Conservation (phyloP, 2,888 invertebrate genomes). For the Electrophaes corylata region DNA sequence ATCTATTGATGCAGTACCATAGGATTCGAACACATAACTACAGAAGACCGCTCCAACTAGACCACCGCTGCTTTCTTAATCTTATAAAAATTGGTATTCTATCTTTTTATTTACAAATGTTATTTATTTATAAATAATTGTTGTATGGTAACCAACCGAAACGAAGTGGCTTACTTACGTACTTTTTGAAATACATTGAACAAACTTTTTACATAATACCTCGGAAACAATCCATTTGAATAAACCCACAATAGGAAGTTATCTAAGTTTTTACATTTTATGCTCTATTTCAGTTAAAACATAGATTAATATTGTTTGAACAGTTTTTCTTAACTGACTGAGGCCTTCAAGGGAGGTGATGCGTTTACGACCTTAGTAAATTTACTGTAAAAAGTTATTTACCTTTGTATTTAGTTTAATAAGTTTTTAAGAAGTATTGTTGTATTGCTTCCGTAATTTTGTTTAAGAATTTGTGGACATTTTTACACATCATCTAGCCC, state of each 20-base stretch:
- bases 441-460: not conserved
- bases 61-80: not conserved
- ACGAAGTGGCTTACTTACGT: not conserved
- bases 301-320: slow-evolving; percentile 4
- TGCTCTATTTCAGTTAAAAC: slow-evolving; percentile 24
- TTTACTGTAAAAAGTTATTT: slow-evolving; percentile 14
- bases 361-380: slow-evolving; percentile 25
- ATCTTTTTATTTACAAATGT: no score
- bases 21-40: no score
- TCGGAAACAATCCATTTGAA: slow-evolving; percentile 12
- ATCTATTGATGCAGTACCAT: no score
- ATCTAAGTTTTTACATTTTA: slow-evolving; percentile 15
- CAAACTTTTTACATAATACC: slow-evolving; percentile 9
- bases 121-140: no score
- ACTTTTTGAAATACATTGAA: not conserved
- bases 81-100: no score
- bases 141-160: not conserved
- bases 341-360: slow-evolving; percentile 20
- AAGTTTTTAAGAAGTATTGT: not conserved
- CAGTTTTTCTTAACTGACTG: slow-evolving; percentile 18
- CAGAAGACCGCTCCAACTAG: no score
- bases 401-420: slow-evolving; percentile 6
- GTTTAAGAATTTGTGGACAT: no score
- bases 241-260: slow-evolving; percentile 23
- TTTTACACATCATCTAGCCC: no score